Base-by-base conservation (phyloP, 2,113 vertebrate genomes). In the Pteropus alecto region DNA sequence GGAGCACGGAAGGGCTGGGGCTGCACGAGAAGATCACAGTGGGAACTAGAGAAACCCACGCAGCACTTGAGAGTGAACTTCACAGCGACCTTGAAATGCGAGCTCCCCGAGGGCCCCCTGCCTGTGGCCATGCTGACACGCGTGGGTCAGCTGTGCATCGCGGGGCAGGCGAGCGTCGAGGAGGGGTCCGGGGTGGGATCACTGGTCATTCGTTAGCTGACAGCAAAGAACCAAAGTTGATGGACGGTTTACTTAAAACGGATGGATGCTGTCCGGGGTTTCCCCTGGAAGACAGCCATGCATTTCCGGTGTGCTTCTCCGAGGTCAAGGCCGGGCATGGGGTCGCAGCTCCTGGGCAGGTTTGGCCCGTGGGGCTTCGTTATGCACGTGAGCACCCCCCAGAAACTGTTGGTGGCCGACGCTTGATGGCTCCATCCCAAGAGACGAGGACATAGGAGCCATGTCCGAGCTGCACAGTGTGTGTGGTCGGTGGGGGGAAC, bases 381-480 rank as follows among this genome's bases (percentile, higher is more conserved):
- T 38, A 38, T 2, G 9, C 18, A 1, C 10, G 13, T 28, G 22
- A 1, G 38, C 22, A 2, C 12, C 4, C 2, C 24, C 43, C n/a
- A 21, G 16, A 16, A 6, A 26, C 30, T 33, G 60, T 10, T 30
- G 18, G 3, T 1, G 16, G 33, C 58, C 15, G 10, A 16, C 7
- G 33, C 33, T 48, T 24, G 67, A 56, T 68, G 35, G 70, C 21
- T 41, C 26, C 4, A 0, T 65, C 28, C 14, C 2, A 0, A 26
- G 43, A 56, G 18, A 73, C 26, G 46, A 63, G 38, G 19, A 46
- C 21, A 43, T 22, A 13, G 0, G 10, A 65, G 22, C 30, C 22
- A 4, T 21, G 33, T 28, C 18, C 58, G 9, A 2, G 7, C 61
- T 14, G 10, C 35, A 71, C 19, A 24, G 2, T 1, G 10, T 26